These are phyloP conservation scores for Otus scops DNA, from an alignment of 2,797 vertebrate genomes.

Conservation along the genomic window DNA sequence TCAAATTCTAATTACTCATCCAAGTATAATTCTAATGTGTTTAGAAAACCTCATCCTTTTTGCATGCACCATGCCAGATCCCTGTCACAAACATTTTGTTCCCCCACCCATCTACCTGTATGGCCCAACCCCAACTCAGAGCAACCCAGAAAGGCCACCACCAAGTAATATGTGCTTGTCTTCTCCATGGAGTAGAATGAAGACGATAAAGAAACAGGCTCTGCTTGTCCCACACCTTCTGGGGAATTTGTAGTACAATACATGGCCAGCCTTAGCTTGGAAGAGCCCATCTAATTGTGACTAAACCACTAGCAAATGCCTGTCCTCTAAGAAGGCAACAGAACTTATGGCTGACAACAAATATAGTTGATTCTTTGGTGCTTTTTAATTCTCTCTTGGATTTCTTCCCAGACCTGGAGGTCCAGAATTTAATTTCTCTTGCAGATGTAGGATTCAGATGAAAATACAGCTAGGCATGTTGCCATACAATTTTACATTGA, in stretches of 20 bases:
- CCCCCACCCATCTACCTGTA: not conserved
- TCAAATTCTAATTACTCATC: not conserved
- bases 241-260: not conserved
- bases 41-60: not conserved
- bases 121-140: not conserved
- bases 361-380: not conserved
- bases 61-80: not conserved
- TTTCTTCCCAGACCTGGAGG: not conserved
- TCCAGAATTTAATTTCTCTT: not conserved
- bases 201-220: not conserved
- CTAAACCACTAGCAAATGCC: not conserved
- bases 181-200: not conserved
- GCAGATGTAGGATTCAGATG: not conserved
- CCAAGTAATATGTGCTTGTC: rapidly evolving
- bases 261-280: not conserved
- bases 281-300: not conserved
- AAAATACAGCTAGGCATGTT: not conserved
- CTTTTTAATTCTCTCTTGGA: not conserved
- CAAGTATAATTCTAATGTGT: not conserved
- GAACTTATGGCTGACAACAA: not conserved
- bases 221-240: not conserved
- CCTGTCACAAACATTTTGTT: not conserved
- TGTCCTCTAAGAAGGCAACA: not conserved
- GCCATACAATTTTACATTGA: not conserved
- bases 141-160: not conserved